Evolutionary conservation across 2,113 vertebrate genomes (phyloP), one percentile per base, ranked within the genome.

Genomic region (Clarias gariepinus): DNA sequence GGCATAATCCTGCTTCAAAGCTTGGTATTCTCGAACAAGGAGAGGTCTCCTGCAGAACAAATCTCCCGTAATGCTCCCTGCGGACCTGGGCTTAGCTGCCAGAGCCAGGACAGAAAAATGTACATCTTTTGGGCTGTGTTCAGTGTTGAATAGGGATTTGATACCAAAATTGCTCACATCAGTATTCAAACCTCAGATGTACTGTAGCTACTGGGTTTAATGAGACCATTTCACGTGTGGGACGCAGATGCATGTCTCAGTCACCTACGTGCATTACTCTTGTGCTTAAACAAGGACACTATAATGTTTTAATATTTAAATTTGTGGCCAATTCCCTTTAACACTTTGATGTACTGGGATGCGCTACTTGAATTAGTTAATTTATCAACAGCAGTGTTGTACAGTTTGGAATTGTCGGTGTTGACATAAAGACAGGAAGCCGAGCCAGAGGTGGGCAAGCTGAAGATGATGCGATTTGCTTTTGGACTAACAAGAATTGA

Each of bases 1-100:
- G 73, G 60, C 85, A 81, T 89, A 91, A 89, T 91, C 90, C 89
- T 74, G 87, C 87, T 87, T 90, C 86, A 90, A 87, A 87, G 81
- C 69, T 60, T 33, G 84, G 57, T 19, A 57, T 86, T 82, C 68
- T 86, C 36, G 5, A 86, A 61, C 89, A 91, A 36, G 84, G 66
- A 76, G 82, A 90, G 74, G 82, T 85, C 87, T 89, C 84, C 81
- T 79, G 82, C 78, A 77, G 87, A 91, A 88, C 87, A 91, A 90
- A 89, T 90, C 89, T 88, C 28, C 77, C 63, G 23, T 90, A 86
- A 91, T 86, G 80, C 87, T 85, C 58, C 85, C 60, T 47, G 23
- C 64, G 77, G 82, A 52, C 82, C 73, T 41, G 58, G 19, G 66
- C 68, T 84, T 81, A 71, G 25, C 60, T 82, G 66, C 53, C 58